Evolutionary conservation across 2,113 vertebrate species (phyloP).

Genomic region (Stomatorhinus ivindoensis): DNA sequence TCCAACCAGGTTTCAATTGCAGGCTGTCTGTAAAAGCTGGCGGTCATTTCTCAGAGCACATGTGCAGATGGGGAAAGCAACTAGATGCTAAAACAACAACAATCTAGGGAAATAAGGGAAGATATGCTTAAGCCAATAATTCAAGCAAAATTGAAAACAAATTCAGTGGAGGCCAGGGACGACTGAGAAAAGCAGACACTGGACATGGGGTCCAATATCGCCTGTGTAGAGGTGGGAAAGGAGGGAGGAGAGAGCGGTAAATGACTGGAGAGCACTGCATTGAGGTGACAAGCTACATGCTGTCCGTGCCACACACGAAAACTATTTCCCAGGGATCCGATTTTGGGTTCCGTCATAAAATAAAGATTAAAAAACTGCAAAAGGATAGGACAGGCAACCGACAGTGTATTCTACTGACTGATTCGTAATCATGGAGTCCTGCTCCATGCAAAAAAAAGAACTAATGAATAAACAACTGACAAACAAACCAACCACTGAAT

Average conservation of each 20-base stretch:
- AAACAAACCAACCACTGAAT: too few relatives aligned
- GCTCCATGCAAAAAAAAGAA: not conserved
- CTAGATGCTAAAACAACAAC: constrained; percentile 19
- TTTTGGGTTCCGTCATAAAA: not conserved
- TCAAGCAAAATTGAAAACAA: constrained; percentile 59
- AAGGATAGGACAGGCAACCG: not conserved
- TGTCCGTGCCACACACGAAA: not conserved
- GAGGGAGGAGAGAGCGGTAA: not conserved
- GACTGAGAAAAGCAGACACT: not conserved
- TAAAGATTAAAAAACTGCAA: not conserved
- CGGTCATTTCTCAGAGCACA: constrained; percentile 10
- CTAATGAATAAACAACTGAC: not conserved
- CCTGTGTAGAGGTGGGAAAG: not conserved
- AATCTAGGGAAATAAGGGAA: constrained; percentile 25
- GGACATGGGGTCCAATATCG: constrained; percentile 3
- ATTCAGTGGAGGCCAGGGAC: constrained; percentile 42
- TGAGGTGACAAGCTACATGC: not conserved
- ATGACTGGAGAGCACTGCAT: not conserved
- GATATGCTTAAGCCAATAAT: constrained; percentile 52
- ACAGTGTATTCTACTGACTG: not conserved
- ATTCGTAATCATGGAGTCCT: not conserved
- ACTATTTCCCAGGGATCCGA: not conserved
- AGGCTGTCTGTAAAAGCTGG: not conserved
- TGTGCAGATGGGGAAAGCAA: constrained; percentile 32
- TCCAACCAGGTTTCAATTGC: constrained; percentile 2